Conservation (phyloP, 2,797 vertebrate genomes). For the Heterohyrax brucei region DNA sequence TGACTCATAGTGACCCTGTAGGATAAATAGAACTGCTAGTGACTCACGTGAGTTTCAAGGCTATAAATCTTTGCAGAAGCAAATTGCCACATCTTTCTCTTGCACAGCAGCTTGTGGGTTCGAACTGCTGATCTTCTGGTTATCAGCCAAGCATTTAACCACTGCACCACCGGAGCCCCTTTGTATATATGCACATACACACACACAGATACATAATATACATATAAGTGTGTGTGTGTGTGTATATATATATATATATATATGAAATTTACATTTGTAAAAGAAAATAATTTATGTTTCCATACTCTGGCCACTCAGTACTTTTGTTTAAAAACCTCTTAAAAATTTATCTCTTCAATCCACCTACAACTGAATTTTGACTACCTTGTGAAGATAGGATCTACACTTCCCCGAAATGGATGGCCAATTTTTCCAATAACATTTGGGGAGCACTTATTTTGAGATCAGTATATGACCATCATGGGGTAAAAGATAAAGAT, state of each 20-base stretch:
- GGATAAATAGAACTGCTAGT: no score
- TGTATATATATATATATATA: neutral
- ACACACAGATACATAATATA: neutral
- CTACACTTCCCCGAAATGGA: slow-evolving; percentile 16
- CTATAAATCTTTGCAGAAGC: no score
- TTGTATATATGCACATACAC: neutral
- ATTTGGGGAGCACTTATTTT: neutral
- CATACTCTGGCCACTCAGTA: neutral
- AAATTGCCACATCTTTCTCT: no score
- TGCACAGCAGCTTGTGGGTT: no score
- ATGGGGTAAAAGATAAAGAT: slow-evolving; percentile 4
- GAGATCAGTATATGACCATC: neutral
- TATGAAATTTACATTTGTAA: neutral
- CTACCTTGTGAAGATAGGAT: neutral
- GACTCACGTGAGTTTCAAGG: no score
- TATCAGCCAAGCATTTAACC: no score
- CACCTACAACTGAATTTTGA: slow-evolving; percentile 27
- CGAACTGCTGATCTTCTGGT: no score
- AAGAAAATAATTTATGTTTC: neutral
- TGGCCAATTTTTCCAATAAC: neutral
- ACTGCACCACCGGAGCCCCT: no score
- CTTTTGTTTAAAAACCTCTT: neutral
- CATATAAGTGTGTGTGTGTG: neutral
- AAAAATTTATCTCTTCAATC: neutral
- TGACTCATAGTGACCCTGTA: no score